Conservation (phyloP, 2,113 vertebrate species). For the Platysternon megacephalum region DNA sequence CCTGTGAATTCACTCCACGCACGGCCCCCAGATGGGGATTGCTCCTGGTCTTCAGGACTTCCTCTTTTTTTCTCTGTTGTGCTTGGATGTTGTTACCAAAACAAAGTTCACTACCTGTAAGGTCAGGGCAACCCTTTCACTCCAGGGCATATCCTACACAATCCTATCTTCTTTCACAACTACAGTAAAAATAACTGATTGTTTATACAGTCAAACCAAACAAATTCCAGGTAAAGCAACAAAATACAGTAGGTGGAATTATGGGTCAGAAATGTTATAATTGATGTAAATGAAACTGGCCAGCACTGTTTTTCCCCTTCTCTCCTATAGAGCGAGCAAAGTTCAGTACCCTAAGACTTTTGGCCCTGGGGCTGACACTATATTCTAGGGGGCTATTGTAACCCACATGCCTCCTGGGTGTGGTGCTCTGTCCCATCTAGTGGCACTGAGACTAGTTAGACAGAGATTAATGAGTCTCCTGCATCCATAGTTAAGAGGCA, state of each 20-base stretch:
- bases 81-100: not conserved
- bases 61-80: not conserved
- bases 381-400: not conserved
- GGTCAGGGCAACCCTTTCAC: not conserved
- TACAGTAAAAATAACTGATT: not conserved
- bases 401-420: too few species aligned
- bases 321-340: not conserved
- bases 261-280: not conserved
- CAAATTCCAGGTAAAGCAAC: not conserved
- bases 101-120: not conserved
- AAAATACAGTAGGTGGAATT: not conserved
- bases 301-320: not conserved
- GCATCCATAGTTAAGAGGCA: too few species aligned
- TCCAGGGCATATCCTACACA: not conserved
- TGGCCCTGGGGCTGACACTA: not conserved
- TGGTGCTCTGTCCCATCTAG: too few species aligned
- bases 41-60: not conserved
- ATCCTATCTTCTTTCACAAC: not conserved
- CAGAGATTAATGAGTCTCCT: too few species aligned
- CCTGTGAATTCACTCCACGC: not conserved
- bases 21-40: not conserved
- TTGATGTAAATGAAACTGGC: not conserved
- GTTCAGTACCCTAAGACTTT: not conserved
- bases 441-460: too few species aligned
- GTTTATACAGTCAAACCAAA: not conserved